phyloP scores from a whole-genome alignment of 1,140 invertebrate species.

The Drosophila mojavensis region DNA sequence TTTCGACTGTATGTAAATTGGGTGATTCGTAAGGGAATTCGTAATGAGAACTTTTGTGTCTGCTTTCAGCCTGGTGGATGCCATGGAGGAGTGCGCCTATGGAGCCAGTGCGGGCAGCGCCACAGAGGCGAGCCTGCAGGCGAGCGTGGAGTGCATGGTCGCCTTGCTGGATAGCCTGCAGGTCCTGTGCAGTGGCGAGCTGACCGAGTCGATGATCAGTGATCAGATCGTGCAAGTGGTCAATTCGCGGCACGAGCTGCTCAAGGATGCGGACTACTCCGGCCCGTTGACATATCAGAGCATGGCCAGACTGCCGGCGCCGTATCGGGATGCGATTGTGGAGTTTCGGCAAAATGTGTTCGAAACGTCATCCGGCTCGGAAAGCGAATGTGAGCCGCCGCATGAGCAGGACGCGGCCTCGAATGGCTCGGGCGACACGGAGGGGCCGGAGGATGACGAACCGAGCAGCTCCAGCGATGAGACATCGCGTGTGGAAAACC shows the following conservation, averaged over 20 bases:
- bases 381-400: slow-evolving; percentile 85
- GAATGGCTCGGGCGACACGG: slow-evolving; percentile 89
- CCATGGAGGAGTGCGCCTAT: slow-evolving; percentile 92
- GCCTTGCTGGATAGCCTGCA: slow-evolving; percentile 93
- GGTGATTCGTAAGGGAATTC: not conserved
- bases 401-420: slow-evolving; percentile 84
- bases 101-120: slow-evolving; percentile 86
- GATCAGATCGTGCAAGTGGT: slow-evolving; percentile 87
- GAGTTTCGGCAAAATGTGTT: slow-evolving; percentile 86
- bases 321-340: slow-evolving; percentile 87
- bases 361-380: slow-evolving; percentile 85
- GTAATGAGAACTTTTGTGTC: not conserved
- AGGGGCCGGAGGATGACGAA: slow-evolving; percentile 88
- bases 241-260: slow-evolving; percentile 88
- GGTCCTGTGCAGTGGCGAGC: slow-evolving; percentile 89
- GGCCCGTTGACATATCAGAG: slow-evolving; percentile 93
- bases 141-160: slow-evolving; percentile 93
- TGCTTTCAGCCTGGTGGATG: slow-evolving; percentile 91
- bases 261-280: slow-evolving; percentile 92
- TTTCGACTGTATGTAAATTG: slow-evolving; percentile 89
- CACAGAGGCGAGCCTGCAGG: slow-evolving; percentile 89
- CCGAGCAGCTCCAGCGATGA: slow-evolving; percentile 82
- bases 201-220: slow-evolving; percentile 85
- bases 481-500: slow-evolving; percentile 75
- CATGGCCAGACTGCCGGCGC: slow-evolving; percentile 91